Evolutionary conservation across 2,888 invertebrate species (phyloP), one percentile per base, ranked within the genome.

Genomic region (Trichopria drosophilae): DNA sequence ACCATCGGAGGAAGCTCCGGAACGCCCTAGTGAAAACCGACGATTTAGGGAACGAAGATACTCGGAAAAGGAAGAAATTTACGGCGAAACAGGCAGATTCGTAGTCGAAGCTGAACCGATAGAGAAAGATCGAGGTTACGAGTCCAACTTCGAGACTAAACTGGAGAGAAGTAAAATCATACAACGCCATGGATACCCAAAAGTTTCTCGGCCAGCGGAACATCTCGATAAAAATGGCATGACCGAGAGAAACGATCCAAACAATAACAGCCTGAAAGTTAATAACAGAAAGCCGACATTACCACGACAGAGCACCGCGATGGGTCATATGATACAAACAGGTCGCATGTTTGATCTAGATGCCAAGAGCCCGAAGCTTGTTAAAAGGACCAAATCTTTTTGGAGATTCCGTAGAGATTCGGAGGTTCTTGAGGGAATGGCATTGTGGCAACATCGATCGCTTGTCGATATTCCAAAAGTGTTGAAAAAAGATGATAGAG

Each of bases 351-450:
- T 74, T 64, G 84, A 83, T 58, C 82, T 84, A 0, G 82, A 85
- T 51, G 56, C 64, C 4, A 73, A 68, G 47, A 71, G 74, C 36
- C 77, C 77, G 2, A 77, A 77, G 41, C 66, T 77, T 62, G 84
- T 91, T 0, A 91, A 91, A 67, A 78, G 91, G 36, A 90, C 90
- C 0, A 91, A 90, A 71, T 90, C 90, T 0, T 88, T 91, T 68
- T 91, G 91, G 91, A 85, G 87, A 66, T 90, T 91, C 64, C 85
- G 90, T 16, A 83, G 86, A 47, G 78, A 78, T 42, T 83, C 83
- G 2, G 90, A 90, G 54, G 88, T 90, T 41, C 78, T 91, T 64
- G 90, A 90, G 65, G 91, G 91, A 1, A 91, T 91, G 90, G 85
- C 90, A 0, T 78, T 91, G 44, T 91, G 91, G 91, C 86, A 87